Evolutionary conservation across 2,113 vertebrate species (phyloP), one percentile per base, ranked within the genome.

Genomic region (Circaetus gallicus): DNA sequence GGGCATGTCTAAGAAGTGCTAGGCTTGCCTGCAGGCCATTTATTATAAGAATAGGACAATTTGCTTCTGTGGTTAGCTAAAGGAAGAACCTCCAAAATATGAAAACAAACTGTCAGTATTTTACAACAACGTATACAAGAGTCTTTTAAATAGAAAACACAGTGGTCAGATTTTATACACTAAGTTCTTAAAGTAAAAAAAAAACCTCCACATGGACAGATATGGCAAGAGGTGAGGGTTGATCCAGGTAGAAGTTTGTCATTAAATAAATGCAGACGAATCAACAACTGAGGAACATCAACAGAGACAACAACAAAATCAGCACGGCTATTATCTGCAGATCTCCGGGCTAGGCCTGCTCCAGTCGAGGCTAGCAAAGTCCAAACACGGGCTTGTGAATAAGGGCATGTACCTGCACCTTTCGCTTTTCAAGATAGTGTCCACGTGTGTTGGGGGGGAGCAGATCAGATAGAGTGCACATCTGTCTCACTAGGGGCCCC

Each of bases 261-360:
- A 47, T 93, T 89, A 95, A 96, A 97, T 88, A 96, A 95, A 82
- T 62, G 90, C 15, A 53, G 50, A 87, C 38, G 63, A 89, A 70
- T 25, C 34, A 93, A 42, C 56, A 86, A 70, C 26, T 15, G 22
- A 74, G 28, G 47, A 93, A 84, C 50, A 62, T 2, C 49, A 62
- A 73, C 45, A 93, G 16, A 55, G 89, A 93, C 17, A 72, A 71
- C 49, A 81, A 12, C 32, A 79, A 81, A 71, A 66, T 92, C 52
- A 91, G 59, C 50, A 90, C 21, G 43, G 62, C 31, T 71, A 10
- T 59, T 76, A 58, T 70, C 42, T 70, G 45, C 56, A 84, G 49
- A 70, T 80, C 18, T 96, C 53, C 38, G 53, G 53, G 28, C 52
- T 18, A 56, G 49, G 49, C 40, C 67, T 5, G 2, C 24, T 89